Conservation (phyloP, 2,888 invertebrate genomes). For the Caenorhabditis doughertyi region DNA sequence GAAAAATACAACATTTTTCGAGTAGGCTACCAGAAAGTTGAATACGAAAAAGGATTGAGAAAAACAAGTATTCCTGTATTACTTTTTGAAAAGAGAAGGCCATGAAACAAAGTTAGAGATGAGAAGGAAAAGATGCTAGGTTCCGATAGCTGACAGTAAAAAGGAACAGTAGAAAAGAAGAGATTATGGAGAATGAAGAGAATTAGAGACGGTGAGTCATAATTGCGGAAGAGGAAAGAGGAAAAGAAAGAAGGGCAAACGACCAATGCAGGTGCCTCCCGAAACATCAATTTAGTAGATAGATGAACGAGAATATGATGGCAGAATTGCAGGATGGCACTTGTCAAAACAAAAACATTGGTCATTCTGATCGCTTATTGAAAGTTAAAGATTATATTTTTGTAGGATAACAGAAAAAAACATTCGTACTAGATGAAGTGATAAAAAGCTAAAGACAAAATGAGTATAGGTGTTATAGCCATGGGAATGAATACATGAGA, state of each 20-base stretch:
- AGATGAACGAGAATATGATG: constrained; percentile 24
- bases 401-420: no score
- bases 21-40: not conserved
- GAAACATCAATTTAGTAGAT: constrained; percentile 16
- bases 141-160: constrained; percentile 45
- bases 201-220: constrained; percentile 38
- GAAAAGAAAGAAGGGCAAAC: constrained; percentile 19
- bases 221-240: constrained; percentile 30
- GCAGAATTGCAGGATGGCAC: constrained; percentile 20
- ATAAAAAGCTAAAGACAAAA: no score
- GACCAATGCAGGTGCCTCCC: constrained; percentile 24
- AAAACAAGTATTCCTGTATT: not conserved
- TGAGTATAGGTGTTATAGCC: no score
- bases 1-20: not conserved
- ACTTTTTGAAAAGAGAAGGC: not conserved
- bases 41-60: no score
- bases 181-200: constrained; percentile 5
- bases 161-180: constrained; percentile 25
- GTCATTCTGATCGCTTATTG: not conserved
- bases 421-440: no score
- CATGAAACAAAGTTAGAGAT: constrained; percentile 1
- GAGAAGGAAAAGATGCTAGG: constrained; percentile 38
- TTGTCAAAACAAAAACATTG: constrained; percentile 19
- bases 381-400: no score
- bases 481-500: constrained; percentile 15